phyloP scores from a whole-genome alignment of 2,797 vertebrate species.

The Balearica regulorum region DNA sequence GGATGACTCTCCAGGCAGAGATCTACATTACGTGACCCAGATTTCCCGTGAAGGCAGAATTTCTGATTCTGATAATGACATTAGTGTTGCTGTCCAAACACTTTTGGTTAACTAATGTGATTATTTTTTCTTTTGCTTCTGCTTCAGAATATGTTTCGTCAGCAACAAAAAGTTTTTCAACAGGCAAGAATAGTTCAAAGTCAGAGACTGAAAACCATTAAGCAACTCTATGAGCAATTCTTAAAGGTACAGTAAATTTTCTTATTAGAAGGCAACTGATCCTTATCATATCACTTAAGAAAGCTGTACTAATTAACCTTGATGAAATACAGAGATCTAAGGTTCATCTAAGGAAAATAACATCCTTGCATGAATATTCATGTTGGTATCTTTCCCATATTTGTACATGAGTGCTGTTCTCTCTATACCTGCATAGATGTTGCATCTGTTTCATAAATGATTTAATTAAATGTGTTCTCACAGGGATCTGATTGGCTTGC shows the following conservation, averaged over 20 bases:
- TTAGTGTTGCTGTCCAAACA: neutral
- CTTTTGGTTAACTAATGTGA: neutral
- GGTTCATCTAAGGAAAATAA: neutral
- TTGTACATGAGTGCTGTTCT: neutral
- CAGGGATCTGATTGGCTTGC: neutral
- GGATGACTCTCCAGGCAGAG: neutral
- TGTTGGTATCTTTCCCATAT: neutral
- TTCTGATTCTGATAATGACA: neutral
- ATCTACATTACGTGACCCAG: neutral
- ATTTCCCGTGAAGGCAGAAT: neutral
- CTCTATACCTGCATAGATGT: neutral
- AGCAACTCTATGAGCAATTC: slow-evolving; percentile 88
- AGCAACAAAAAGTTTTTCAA: slow-evolving; percentile 92
- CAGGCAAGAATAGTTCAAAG: slow-evolving; percentile 86
- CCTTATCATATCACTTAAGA: neutral
- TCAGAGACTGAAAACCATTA: slow-evolving; percentile 89
- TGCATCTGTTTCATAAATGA: neutral
- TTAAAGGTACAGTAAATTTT: slow-evolving; percentile 79
- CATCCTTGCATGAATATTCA: neutral
- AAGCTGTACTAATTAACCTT: neutral
- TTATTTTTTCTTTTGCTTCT: neutral
- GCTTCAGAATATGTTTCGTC: slow-evolving; percentile 85
- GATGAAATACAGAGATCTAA: neutral
- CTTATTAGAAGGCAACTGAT: neutral
- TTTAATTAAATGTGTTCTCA: neutral